A percentile compares a stretch with the other conserved stretches of the same genome.
phyloP scores from a whole-genome alignment of 1,140 invertebrate species.

The Calosoma granatense region DNA sequence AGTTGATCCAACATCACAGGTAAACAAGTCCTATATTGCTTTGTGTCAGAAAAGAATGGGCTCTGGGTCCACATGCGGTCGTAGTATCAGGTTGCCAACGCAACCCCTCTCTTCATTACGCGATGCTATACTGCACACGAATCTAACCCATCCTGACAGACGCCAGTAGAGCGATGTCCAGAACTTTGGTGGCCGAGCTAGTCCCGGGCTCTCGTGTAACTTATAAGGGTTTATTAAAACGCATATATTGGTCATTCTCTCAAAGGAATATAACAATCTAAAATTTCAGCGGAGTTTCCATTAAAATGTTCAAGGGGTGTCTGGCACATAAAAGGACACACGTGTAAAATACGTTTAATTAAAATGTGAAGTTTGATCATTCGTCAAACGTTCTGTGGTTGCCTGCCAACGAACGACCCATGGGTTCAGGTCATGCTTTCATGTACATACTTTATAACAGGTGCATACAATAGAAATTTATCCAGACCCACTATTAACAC shows the following conservation, averaged over 20 bases:
- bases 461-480: neutral
- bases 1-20: constrained; percentile 8
- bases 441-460: neutral
- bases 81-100: constrained; percentile 5
- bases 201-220: constrained; percentile 1
- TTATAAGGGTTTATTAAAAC: constrained; percentile 9
- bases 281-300: constrained; percentile 1
- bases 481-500: neutral
- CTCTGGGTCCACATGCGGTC: constrained; percentile 3
- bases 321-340: constrained; percentile 4
- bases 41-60: constrained; percentile 8
- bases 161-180: too few species aligned
- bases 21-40: constrained; percentile 3
- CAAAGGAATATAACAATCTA: constrained; percentile 9
- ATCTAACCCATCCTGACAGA: neutral
- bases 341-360: constrained; percentile 8
- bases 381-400: neutral
- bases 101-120: constrained; percentile 5
- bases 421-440: too few species aligned
- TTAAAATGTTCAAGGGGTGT: constrained; percentile 4
- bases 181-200: too few species aligned
- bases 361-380: constrained; percentile 6
- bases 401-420: neutral
- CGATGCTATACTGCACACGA: neutral
- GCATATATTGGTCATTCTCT: constrained; percentile 9